Percentiles rank a stretch among this genome's conserved stretches.
Conservation (phyloP, 2,797 vertebrate genomes). For the Emydoidea blandingii region DNA sequence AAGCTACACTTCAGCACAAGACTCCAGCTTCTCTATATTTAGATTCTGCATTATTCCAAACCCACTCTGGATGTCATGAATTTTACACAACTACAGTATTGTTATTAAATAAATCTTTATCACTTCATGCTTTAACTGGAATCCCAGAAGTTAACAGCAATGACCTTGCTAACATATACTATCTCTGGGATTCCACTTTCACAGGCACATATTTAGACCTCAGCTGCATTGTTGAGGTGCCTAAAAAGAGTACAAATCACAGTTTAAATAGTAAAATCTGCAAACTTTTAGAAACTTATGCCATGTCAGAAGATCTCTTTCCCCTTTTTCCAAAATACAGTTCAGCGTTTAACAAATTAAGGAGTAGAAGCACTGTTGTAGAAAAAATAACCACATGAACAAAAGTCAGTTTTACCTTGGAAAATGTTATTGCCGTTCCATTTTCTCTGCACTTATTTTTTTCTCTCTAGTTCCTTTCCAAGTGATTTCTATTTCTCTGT, state of each 20-base stretch:
- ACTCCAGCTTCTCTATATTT: background rate
- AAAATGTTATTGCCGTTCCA: conserved; percentile 38
- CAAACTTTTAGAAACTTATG: conserved; percentile 53
- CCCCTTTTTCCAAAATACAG: background rate
- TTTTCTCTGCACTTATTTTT: background rate
- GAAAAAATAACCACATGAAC: background rate
- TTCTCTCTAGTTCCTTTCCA: background rate
- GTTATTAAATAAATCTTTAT: conserved; percentile 67
- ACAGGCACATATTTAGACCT: conserved; percentile 56
- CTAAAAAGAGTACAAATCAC: background rate
- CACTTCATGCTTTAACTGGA: conserved; percentile 41
- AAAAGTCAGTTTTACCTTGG: conserved; percentile 48
- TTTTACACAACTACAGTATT: conserved; percentile 2
- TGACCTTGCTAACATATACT: conserved; percentile 53
- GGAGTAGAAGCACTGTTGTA: background rate
- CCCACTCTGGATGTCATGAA: background rate
- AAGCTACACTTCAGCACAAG: background rate
- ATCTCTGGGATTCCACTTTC: conserved; percentile 53
- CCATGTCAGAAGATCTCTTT: conserved; percentile 31
- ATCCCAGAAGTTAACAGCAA: conserved; percentile 64
- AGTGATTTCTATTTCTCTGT: background rate
- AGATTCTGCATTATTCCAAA: background rate
- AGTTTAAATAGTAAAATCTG: conserved; percentile 30
- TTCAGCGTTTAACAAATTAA: background rate
- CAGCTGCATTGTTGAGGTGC: conserved; percentile 31